A percentile compares a stretch with the other conserved stretches of the same genome.
phyloP scores from a whole-genome alignment of 2,113 vertebrate genomes.

The Lathamus discolor region DNA sequence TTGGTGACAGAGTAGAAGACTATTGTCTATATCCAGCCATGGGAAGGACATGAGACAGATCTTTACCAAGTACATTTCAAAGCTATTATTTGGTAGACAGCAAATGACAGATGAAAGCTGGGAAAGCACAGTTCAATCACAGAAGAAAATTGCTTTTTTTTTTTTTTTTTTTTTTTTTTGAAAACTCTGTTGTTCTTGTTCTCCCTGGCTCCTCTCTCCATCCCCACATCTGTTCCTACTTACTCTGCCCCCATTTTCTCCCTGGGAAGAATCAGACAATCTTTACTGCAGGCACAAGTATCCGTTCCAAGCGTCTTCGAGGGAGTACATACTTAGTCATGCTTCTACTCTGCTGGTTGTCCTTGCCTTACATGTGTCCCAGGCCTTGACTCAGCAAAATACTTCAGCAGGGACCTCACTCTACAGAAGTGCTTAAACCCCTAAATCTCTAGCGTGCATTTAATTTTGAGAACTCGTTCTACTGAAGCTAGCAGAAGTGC shows the following conservation, averaged over 20 bases:
- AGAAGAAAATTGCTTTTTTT: slow-evolving; percentile 54
- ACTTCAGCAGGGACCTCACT: not conserved
- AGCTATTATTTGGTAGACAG: slow-evolving; percentile 53
- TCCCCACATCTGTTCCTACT: slow-evolving; percentile 55
- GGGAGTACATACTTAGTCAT: slow-evolving; percentile 35
- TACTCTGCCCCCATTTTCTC: slow-evolving; percentile 44
- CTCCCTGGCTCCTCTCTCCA: not conserved
- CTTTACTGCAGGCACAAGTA: slow-evolving; percentile 45
- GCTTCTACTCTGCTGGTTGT: slow-evolving; percentile 14
- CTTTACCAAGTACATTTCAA: slow-evolving; percentile 31
- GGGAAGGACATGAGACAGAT: slow-evolving; percentile 4
- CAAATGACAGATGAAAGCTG: slow-evolving; percentile 59
- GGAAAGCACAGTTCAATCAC: slow-evolving; percentile 45
- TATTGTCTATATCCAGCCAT: slow-evolving; percentile 12
- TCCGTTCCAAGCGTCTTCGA: slow-evolving; percentile 11
- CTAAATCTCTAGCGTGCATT: not conserved
- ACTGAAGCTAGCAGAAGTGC: not conserved
- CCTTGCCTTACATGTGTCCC: not conserved
- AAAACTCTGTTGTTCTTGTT: slow-evolving; percentile 20
- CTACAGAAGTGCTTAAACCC: not conserved
- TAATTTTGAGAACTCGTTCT: not conserved
- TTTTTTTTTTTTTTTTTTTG: not conserved
- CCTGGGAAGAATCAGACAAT: slow-evolving; percentile 39
- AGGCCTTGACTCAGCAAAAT: not conserved
- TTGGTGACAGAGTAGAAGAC: slow-evolving; percentile 29